phyloP scores from a whole-genome alignment of 2,797 vertebrate species.

The Onychomys arenicola region DNA sequence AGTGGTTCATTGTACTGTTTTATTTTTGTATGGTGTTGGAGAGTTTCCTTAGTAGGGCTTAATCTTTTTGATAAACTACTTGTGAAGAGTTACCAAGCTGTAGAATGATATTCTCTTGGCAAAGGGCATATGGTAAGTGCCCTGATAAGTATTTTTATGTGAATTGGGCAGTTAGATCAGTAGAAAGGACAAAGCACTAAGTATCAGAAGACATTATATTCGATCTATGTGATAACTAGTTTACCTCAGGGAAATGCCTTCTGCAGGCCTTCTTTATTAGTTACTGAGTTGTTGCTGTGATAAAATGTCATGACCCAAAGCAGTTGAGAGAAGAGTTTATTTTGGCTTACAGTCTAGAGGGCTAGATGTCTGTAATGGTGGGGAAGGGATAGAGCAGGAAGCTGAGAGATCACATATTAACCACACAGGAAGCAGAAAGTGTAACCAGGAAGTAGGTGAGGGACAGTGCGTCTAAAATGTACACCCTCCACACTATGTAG shows the following conservation, averaged over 20 bases:
- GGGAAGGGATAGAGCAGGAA: neutral
- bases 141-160: constrained; percentile 43
- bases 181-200: constrained; percentile 48
- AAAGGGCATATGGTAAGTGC: neutral
- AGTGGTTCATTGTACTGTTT: neutral
- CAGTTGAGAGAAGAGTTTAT: neutral
- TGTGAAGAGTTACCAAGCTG: constrained; percentile 1
- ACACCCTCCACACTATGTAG: neutral
- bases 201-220: constrained; percentile 39
- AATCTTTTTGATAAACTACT: constrained; percentile 1
- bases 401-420: neutral
- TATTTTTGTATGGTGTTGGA: neutral
- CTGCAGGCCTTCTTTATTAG: neutral
- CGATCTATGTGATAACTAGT: neutral
- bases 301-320: neutral
- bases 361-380: neutral
- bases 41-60: neutral
- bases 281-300: neutral
- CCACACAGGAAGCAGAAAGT: neutral
- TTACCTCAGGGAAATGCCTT: constrained; percentile 17
- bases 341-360: neutral
- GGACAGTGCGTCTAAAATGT: neutral
- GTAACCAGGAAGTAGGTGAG: neutral
- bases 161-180: constrained; percentile 44
- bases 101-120: constrained; percentile 3